Conservation (phyloP, 2,888 invertebrate genomes). For the Labia minor region DNA sequence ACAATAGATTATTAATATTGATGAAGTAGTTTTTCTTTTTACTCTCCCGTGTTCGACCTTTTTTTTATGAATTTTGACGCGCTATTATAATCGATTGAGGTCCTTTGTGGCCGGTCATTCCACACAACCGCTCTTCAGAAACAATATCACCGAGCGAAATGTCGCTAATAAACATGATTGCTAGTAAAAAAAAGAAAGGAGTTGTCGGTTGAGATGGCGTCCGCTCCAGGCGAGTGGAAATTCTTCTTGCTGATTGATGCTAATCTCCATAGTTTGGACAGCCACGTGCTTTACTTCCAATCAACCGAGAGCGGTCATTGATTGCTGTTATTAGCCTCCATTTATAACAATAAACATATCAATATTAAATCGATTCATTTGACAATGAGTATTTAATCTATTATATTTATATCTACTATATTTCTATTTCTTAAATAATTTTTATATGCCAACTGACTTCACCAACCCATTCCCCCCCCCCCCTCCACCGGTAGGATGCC, state of each 20-base stretch:
- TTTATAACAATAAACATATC: constrained; percentile 8
- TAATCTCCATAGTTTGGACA: neutral
- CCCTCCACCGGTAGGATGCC: no score
- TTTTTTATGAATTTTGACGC: constrained; percentile 6
- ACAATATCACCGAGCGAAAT: neutral
- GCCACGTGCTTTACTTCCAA: neutral
- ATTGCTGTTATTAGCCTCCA: neutral
- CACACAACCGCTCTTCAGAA: neutral
- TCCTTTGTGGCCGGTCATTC: neutral
- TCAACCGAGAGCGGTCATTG: neutral
- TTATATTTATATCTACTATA: no score
- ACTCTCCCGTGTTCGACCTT: neutral
- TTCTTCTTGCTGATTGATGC: neutral
- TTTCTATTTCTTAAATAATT: no score
- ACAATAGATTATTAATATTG: constrained; percentile 13
- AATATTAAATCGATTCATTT: neutral
- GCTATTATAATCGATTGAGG: neutral
- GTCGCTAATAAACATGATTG: constrained; percentile 8
- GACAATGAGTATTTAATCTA: neutral
- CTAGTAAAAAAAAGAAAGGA: neutral
- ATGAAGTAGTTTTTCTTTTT: neutral
- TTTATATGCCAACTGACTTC: no score
- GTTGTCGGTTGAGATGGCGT: neutral
- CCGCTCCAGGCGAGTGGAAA: neutral
- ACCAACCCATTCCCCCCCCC: no score